Evolutionary conservation across 2,888 invertebrate genomes (phyloP).

Genomic region (Hypselothyrea guttata): DNA sequence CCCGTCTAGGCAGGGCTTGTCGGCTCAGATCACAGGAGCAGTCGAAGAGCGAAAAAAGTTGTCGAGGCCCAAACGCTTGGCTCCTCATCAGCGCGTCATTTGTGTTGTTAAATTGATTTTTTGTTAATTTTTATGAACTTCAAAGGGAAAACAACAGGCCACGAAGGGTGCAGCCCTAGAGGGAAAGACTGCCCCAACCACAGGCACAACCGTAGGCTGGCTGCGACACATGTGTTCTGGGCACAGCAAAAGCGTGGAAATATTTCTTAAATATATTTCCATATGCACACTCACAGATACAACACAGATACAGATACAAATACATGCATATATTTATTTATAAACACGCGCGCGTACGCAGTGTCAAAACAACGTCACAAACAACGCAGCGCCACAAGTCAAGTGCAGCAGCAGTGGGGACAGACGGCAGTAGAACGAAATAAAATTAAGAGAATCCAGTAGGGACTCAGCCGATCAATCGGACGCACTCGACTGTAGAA

Average conservation of each 20-base stretch:
- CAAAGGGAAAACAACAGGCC: conserved; percentile 51
- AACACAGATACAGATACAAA: conserved; percentile 2
- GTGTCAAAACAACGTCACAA: conserved; percentile 75
- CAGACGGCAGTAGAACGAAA: conserved; percentile 27
- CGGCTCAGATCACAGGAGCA: conserved; percentile 59
- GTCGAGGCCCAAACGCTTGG: conserved; percentile 4
- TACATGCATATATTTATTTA: conserved; percentile 60
- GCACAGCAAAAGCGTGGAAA: conserved; percentile 56
- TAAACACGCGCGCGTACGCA: conserved; percentile 74
- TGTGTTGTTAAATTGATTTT: conserved; percentile 73
- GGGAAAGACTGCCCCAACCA: background rate
- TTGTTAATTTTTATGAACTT: conserved; percentile 75
- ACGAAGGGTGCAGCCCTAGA: conserved; percentile 49
- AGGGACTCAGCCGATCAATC: no score
- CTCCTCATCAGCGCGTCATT: conserved; percentile 71
- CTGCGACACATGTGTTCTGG: conserved; percentile 57
- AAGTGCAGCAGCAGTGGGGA: conserved; percentile 56
- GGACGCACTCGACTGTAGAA: no score
- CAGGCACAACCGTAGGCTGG: background rate
- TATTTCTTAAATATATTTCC: conserved; percentile 57
- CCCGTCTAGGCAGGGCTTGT: conserved; percentile 51
- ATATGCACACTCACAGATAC: conserved; percentile 1
- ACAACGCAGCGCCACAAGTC: conserved; percentile 69
- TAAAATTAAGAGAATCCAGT: no score
- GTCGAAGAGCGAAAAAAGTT: conserved; percentile 27